phyloP scores from a whole-genome alignment of 2,113 vertebrate genomes.

The Sorex araneus region DNA sequence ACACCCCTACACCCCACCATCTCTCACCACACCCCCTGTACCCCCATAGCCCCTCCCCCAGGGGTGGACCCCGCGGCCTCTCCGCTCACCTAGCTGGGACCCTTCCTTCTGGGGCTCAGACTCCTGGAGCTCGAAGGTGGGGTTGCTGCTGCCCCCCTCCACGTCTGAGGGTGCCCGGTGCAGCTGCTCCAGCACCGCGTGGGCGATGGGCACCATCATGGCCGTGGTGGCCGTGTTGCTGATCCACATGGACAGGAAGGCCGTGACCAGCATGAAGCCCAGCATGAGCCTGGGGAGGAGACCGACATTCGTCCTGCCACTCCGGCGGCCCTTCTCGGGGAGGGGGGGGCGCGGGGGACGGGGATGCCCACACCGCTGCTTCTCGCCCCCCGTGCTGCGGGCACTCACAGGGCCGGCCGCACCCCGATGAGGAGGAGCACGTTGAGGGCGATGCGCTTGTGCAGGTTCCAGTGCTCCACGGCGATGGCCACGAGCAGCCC shows the following conservation, averaged over 20 bases:
- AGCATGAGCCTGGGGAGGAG: constrained; percentile 91
- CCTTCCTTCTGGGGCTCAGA: not conserved
- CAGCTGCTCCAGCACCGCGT: constrained; percentile 94
- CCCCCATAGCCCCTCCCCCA: no score
- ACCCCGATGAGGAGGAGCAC: constrained; percentile 94
- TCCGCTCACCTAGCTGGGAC: constrained; percentile 71
- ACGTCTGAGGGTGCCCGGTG: not conserved
- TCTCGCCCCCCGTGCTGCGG: not conserved
- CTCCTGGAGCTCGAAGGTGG: constrained; percentile 89
- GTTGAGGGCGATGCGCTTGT: constrained; percentile 94
- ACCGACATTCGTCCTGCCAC: not conserved
- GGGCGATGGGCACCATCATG: constrained; percentile 97
- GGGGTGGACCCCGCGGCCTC: not conserved
- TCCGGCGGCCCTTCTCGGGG: not conserved
- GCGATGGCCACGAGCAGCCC: constrained; percentile 95
- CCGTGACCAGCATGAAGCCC: constrained; percentile 95
- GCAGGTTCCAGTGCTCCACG: constrained; percentile 94
- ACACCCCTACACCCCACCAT: no score
- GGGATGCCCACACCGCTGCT: not conserved
- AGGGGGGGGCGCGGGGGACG: not conserved
- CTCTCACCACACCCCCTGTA: no score
- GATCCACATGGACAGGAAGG: constrained; percentile 99
- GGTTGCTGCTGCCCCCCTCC: constrained; percentile 75
- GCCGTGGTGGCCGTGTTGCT: constrained; percentile 97
- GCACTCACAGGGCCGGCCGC: constrained; percentile 95